Base-by-base conservation (phyloP, 2,113 vertebrate genomes). In the Fulica atra region DNA sequence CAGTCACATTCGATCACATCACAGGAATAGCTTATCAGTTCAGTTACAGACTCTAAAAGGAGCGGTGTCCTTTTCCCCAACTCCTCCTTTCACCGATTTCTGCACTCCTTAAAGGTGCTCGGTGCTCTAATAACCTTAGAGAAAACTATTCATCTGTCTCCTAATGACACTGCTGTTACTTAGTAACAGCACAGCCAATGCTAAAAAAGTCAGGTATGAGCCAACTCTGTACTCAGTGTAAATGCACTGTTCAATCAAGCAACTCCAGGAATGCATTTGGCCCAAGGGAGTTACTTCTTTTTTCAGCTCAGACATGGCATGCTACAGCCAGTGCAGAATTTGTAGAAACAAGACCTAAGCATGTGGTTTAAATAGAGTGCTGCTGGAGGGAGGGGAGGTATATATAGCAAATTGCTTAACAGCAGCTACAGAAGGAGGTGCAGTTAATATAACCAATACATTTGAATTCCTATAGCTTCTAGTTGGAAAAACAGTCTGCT, bases 1-100 rank as follows among this genome's bases (percentile, higher is more conserved):
- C 93, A 93, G 96, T 95, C 95, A 91, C 97, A 64, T 93, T 79
- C 50, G 86, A 97, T 97, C 96, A 97, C 94, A 98, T 95, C 94
- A 96, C 76, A 64, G 46, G 77, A 94, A 78, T 42, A 88, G 95
- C 94, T 96, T 89, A 92, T 90, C 87, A 79, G 82, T 83, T 87
- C 86, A 78, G 56, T 92, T 93, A 91, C 70, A 94, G 74, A 25
- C 86, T 96, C 93, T 95, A 93, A 97, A 95, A 95, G 91, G 89
- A 95, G 85, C 46, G 5, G 86, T 56, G 81, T 89, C 88, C 70
- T 88, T 91, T 89, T 87, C 80, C 86, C 57, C 86, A 95, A 59
- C 72, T 95, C 89, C 92, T 96, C 93, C 86, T 91, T 91, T 89
- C 90, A 92, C 53, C 60, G 61, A 91, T 60, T 91, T 89, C 91